Base-by-base conservation (phyloP, 2,113 vertebrate genomes). In the Oceanodroma tethys region DNA sequence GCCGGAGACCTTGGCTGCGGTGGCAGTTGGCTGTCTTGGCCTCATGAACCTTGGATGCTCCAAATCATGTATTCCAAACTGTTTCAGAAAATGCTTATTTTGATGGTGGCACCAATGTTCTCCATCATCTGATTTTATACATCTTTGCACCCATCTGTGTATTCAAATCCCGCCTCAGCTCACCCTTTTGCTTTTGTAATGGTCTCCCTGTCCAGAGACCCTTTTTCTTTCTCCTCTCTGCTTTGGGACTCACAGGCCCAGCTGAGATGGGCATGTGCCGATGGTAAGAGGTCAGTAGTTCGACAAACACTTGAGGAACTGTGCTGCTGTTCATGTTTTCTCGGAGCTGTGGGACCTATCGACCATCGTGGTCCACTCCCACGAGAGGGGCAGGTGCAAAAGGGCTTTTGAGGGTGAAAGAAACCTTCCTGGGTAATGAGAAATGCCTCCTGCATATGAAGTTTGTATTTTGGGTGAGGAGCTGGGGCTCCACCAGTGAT, bases 231-330 rank as follows among this genome's bases (percentile, higher is more conserved):
- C 56, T 76, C 27, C 42, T 70, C 50, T 30, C 52, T 22, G 23
- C 27, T n/a, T n/a, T 26, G 71, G 19, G 34, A 71, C 71, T 45
- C 43, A 29, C 48, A 71, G 55, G 36, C 7, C 55, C 36, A 50
- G 21, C 42, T 40, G 36, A 26, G 56, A 45, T 0, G 1, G 43
- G 36, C 19, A 38, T 1, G 0, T 30, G 48, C 23, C 0, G 1
- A 43, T 8, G 62, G 38, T 0, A 0, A 91, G 38, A 29, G 40
- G 23, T 36, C 55, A 38, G 42, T 19, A 50, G 36, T 25, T 63
- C 43, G 48, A 38, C 47, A 63, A 56, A 62, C 0, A 3, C n/a
- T 48, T 0, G 1, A 34, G 48, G 68, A 81, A 45, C 6, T 29
- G n/a, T 29, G 60, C n/a, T 21, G 53, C 32, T 23, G 7, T 38